Conservation (phyloP, 2,797 vertebrate species). For the Stomatorhinus walkeri region DNA sequence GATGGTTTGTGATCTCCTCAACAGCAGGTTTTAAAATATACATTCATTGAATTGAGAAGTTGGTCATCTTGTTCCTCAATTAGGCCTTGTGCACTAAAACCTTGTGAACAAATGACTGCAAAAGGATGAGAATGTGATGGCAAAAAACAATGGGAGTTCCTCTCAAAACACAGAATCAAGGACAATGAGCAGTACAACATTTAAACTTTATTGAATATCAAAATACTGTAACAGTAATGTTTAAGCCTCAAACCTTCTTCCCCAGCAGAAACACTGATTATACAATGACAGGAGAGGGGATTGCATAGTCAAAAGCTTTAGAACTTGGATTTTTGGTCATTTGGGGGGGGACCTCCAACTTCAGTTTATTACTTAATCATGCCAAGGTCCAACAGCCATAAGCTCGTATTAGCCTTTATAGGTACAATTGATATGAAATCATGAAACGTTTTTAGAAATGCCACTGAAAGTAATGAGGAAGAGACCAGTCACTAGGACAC, state of each 20-base stretch:
- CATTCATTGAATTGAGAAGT: neutral
- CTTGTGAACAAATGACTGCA: neutral
- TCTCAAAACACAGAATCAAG: neutral
- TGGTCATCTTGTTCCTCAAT: neutral
- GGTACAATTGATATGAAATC: neutral
- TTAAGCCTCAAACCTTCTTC: constrained; percentile 42
- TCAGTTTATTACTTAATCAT: neutral
- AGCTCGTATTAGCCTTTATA: neutral
- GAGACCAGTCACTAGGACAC: neutral
- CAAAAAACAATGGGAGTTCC: neutral
- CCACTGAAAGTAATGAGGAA: neutral
- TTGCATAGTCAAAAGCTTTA: constrained; percentile 40
- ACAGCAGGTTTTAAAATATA: neutral
- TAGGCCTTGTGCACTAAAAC: neutral
- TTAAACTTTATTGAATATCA: constrained; percentile 72
- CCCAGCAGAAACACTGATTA: constrained; percentile 50
- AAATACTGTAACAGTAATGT: constrained; percentile 63
- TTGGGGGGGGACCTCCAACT: neutral
- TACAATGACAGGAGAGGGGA: constrained; percentile 43
- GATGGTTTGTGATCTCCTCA: no score
- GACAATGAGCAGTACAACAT: constrained; percentile 13
- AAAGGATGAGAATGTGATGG: neutral
- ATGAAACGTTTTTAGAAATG: neutral
- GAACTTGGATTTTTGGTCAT: constrained; percentile 47
- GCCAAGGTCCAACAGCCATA: neutral